These are phyloP conservation scores for Cygnus olor DNA, from an alignment of 2,797 vertebrate genomes.

Conservation along the genomic window DNA sequence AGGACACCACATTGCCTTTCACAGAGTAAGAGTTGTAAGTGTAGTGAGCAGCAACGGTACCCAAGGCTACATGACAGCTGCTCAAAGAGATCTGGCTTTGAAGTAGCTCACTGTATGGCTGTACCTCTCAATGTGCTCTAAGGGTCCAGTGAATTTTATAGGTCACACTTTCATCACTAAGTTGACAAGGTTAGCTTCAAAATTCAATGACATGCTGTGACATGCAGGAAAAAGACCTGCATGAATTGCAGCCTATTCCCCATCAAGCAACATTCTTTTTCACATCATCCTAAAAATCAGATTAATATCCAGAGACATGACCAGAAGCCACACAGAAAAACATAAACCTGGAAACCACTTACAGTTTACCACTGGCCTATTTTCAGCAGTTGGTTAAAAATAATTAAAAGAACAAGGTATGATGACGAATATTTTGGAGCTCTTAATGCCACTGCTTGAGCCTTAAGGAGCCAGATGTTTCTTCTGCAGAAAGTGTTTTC, in stretches of 20 bases:
- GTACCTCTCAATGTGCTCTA: background rate
- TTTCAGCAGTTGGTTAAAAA: background rate
- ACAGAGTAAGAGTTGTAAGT: background rate
- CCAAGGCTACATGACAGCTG: background rate
- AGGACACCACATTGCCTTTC: background rate
- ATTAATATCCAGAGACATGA: background rate
- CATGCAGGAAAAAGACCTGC: background rate
- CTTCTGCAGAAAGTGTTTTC: constrained; percentile 40
- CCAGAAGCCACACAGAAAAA: background rate
- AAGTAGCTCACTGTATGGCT: background rate
- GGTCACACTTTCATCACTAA: background rate
- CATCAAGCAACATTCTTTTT: background rate
- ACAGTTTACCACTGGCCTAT: background rate
- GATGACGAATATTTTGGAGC: background rate
- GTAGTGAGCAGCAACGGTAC: background rate
- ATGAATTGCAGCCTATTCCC: background rate
- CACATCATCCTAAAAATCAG: background rate
- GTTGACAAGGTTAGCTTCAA: background rate
- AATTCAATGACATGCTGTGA: background rate
- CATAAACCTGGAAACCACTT: background rate
- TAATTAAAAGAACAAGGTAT: background rate
- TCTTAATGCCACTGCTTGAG: background rate
- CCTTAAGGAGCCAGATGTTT: constrained; percentile 44
- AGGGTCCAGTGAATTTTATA: background rate
- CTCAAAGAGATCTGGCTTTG: background rate